These are phyloP conservation scores for Eulemur mongoz DNA, from an alignment of 2,797 vertebrate species.

Conservation along the genomic window DNA sequence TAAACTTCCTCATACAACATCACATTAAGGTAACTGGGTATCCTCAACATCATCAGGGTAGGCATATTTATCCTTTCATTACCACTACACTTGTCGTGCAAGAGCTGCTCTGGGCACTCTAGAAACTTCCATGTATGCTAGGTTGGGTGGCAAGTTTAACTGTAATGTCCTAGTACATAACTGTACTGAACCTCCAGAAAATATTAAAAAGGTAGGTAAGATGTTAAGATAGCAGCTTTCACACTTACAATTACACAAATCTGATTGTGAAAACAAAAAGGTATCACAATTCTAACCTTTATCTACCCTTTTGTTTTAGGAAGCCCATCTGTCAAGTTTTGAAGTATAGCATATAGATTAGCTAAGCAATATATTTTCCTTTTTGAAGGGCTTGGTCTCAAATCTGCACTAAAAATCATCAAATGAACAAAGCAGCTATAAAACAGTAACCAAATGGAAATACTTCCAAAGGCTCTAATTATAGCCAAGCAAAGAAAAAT, in stretches of 20 bases:
- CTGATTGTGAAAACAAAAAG: neutral
- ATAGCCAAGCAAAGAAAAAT: neutral
- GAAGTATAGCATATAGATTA: neutral
- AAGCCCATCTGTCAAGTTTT: neutral
- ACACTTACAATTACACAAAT: neutral
- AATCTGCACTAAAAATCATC: neutral
- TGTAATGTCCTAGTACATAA: neutral
- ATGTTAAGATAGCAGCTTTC: neutral
- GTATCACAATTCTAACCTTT: neutral
- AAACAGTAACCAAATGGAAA: neutral
- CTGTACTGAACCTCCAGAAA: neutral
- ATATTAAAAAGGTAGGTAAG: neutral
- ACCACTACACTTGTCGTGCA: neutral
- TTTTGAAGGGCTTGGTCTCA: neutral
- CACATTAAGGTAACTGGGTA: neutral
- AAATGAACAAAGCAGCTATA: neutral
- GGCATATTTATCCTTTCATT: too few species aligned
- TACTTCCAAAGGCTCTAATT: neutral
- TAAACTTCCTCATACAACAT: neutral
- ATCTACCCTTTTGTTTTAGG: neutral
- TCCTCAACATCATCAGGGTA: neutral
- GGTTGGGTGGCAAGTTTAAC: neutral
- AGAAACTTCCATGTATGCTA: neutral
- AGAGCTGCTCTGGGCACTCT: neutral
- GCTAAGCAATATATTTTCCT: neutral